phyloP scores from a whole-genome alignment of 1,140 invertebrate genomes.

The Neotoxoptera formosana region DNA sequence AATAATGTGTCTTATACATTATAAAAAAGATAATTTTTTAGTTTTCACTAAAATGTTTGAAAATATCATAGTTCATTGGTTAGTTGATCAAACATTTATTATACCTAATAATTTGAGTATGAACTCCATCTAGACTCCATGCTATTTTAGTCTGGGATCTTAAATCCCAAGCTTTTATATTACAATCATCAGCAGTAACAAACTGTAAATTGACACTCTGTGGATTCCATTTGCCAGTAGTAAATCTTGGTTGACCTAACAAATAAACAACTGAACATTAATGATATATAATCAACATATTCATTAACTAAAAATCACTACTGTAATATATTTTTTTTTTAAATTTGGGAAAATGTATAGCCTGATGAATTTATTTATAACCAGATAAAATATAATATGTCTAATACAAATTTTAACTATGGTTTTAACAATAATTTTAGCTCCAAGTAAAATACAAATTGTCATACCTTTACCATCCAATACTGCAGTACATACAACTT shows the following conservation, averaged over 20 bases:
- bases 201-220: slow-evolving; percentile 89
- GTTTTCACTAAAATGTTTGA: neutral
- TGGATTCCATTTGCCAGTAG: slow-evolving; percentile 91
- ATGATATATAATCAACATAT: neutral
- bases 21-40: neutral
- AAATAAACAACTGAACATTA: no score
- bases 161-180: slow-evolving; percentile 87
- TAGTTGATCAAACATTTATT: neutral
- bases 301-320: neutral
- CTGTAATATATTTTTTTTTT: neutral
- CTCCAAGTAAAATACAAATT: neutral
- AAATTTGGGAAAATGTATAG: neutral
- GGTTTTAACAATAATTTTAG: neutral
- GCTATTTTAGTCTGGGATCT: slow-evolving; percentile 73
- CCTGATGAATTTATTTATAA: neutral
- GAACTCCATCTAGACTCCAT: slow-evolving; percentile 86
- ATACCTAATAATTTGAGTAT: slow-evolving; percentile 81
- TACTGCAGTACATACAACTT: slow-evolving; percentile 61
- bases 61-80: neutral
- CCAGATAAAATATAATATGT: neutral
- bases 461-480: slow-evolving; percentile 71
- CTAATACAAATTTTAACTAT: neutral
- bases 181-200: slow-evolving; percentile 82
- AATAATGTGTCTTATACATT: neutral
- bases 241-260: slow-evolving; percentile 73